Conservation (phyloP, 1,140 invertebrate species). For the Acromyrmex heyeri region DNA sequence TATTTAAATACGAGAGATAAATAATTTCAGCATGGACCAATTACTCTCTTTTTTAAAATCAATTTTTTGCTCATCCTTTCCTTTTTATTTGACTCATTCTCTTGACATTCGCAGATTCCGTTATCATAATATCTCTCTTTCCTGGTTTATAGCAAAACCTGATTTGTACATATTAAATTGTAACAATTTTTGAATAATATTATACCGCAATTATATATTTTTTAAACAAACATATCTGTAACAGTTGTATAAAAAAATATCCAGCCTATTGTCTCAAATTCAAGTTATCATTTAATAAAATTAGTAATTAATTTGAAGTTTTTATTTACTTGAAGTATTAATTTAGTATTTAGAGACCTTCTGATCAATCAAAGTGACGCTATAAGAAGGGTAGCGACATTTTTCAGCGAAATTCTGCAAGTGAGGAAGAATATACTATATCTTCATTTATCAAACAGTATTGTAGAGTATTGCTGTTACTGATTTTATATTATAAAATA, state of each 20-base stretch:
- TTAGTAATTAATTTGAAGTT: too few relatives aligned
- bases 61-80: background rate
- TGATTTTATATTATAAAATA: too few relatives aligned
- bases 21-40: background rate
- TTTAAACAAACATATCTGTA: background rate
- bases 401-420: too few relatives aligned
- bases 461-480: too few relatives aligned
- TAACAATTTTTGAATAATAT: background rate
- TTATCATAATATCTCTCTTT: background rate
- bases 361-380: too few relatives aligned
- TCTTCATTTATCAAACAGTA: too few relatives aligned
- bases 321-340: too few relatives aligned
- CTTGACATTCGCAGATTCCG: background rate
- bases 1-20: background rate
- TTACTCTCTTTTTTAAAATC: constrained; percentile 2
- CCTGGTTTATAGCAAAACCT: background rate
- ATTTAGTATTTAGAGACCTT: too few relatives aligned
- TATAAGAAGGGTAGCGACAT: too few relatives aligned
- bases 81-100: background rate
- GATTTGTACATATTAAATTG: background rate
- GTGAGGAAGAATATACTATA: too few relatives aligned
- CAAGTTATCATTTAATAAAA: too few relatives aligned
- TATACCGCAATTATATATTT: background rate
- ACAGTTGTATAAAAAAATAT: background rate
- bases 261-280: background rate